Conservation (phyloP, 2,797 vertebrate genomes). For the Cichlasoma orientale region DNA sequence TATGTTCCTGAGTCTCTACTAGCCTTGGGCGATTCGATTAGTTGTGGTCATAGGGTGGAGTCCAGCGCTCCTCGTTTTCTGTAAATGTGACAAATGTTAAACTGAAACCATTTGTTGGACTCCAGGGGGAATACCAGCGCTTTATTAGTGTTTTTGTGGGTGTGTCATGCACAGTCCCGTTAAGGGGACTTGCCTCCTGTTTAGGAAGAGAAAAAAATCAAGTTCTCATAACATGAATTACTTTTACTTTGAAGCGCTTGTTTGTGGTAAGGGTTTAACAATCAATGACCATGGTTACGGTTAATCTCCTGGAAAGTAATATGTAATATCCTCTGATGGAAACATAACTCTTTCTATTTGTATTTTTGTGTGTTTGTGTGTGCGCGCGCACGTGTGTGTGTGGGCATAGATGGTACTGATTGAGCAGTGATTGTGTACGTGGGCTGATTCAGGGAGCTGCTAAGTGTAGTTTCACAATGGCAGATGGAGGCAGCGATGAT, state of each 20-base stretch:
- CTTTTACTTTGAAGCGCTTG: not conserved
- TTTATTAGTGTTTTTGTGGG: not conserved
- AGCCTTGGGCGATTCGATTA: not conserved
- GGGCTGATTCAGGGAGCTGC: conserved; percentile 54
- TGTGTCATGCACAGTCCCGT: not conserved
- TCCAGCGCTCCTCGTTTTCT: not conserved
- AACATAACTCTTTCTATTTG: not conserved
- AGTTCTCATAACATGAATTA: not conserved
- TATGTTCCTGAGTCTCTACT: not conserved
- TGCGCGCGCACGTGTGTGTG: not conserved
- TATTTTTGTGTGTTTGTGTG: conserved; percentile 1
- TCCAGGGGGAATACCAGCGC: conserved; percentile 37
- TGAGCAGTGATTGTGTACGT: conserved; percentile 55
- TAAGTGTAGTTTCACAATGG: conserved; percentile 83
- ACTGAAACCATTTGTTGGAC: conserved; percentile 14
- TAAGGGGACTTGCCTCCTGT: not conserved
- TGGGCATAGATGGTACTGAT: conserved; percentile 57
- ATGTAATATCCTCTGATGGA: not conserved
- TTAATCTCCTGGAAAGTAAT: not conserved
- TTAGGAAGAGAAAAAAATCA: not conserved
- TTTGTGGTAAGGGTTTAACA: not conserved
- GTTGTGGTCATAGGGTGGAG: conserved; percentile 1
- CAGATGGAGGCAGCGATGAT: conserved; percentile 86
- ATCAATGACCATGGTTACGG: not conserved
- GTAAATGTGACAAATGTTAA: not conserved